phyloP scores from a whole-genome alignment of 2,113 vertebrate genomes.

The Pithys albifrons region DNA sequence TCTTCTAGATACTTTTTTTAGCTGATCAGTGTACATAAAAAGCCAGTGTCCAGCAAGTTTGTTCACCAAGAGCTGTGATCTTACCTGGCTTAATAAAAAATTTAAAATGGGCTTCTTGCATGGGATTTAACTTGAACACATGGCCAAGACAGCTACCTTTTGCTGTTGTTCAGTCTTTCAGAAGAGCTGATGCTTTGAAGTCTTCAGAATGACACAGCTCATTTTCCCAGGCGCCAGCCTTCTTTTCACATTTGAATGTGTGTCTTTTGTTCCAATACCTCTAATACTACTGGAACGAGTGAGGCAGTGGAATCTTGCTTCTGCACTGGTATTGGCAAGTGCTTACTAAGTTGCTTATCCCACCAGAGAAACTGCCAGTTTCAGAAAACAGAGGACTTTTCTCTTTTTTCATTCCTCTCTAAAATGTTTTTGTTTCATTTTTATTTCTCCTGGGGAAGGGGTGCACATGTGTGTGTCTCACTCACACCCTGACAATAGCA shows the following conservation, averaged over 20 bases:
- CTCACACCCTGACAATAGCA: not conserved
- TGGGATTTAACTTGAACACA: not conserved
- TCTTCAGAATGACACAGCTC: not conserved
- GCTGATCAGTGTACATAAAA: not conserved
- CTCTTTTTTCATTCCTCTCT: not conserved
- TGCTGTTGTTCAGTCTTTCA: not conserved
- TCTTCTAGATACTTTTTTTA: not conserved
- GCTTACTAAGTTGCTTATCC: fast-evolving
- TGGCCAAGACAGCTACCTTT: not conserved
- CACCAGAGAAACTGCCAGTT: not conserved
- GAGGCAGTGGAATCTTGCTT: not conserved
- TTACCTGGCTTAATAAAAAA: not conserved
- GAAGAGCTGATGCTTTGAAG: not conserved
- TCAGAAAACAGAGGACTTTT: not conserved
- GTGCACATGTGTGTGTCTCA: not conserved
- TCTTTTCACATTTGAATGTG: not conserved
- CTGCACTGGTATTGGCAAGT: not conserved
- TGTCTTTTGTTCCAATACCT: not conserved
- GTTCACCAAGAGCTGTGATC: not conserved
- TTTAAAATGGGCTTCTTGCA: not conserved
- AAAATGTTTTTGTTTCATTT: not conserved
- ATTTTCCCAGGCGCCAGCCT: not conserved
- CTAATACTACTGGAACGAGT: not conserved
- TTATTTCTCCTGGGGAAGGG: not conserved
- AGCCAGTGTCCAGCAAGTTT: not conserved